Percentiles rank a stretch among this genome's conserved stretches.
These are phyloP conservation scores for Saturnia japonica DNA, from an alignment of 2,888 invertebrate genomes.

Conservation along the genomic window DNA sequence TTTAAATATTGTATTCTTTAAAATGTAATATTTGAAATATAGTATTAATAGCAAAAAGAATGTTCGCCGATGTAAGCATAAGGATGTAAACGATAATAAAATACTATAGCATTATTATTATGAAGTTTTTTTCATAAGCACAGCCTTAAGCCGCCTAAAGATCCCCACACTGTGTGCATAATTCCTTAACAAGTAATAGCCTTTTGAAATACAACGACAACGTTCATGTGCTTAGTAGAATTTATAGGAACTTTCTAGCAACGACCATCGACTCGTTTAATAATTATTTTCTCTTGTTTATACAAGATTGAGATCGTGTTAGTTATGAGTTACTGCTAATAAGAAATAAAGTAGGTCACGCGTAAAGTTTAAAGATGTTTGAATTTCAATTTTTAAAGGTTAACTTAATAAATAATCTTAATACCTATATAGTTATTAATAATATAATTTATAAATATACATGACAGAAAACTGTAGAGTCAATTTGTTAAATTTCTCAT, in stretches of 20 bases:
- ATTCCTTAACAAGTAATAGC: conserved; percentile 65
- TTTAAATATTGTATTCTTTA: too few relatives aligned
- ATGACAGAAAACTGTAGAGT: too few relatives aligned
- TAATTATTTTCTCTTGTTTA: conserved; percentile 73
- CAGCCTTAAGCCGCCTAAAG: conserved; percentile 46
- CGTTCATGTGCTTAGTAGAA: conserved; percentile 57
- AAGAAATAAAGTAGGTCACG: conserved; percentile 25
- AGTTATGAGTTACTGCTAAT: conserved; percentile 23
- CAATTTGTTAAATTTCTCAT: too few relatives aligned
- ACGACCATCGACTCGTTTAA: conserved; percentile 53
- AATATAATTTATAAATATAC: too few relatives aligned
- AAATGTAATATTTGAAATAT: neutral
- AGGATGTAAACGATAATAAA: conserved; percentile 37
- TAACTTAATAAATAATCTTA: too few relatives aligned
- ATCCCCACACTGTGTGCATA: conserved; percentile 57
- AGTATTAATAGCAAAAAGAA: neutral
- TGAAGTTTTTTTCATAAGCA: conserved; percentile 53
- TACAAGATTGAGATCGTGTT: conserved; percentile 61
- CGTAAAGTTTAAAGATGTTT: neutral
- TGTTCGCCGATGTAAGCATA: neutral
- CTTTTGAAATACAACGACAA: conserved; percentile 64
- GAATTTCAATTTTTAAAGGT: neutral
- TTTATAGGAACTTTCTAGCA: conserved; percentile 59
- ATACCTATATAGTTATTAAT: too few relatives aligned
- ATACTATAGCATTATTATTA: conserved; percentile 45